These are phyloP conservation scores for Harpagifer antarcticus DNA, from an alignment of 2,797 vertebrate genomes.

Conservation along the genomic window DNA sequence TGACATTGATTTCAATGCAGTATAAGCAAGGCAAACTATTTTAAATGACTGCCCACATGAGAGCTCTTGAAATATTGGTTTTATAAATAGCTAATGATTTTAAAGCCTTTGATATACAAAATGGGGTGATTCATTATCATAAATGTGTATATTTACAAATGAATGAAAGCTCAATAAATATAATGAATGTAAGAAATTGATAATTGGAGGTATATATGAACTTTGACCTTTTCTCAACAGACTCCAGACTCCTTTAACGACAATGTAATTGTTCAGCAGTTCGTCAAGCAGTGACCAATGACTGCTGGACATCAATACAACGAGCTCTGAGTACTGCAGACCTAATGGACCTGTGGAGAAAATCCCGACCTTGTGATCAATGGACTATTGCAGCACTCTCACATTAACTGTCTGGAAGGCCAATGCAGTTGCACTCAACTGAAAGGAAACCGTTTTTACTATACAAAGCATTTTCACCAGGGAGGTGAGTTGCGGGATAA, in stretches of 20 bases:
- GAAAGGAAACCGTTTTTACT: constrained; percentile 28
- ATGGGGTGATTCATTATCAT: neutral
- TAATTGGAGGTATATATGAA: constrained; percentile 4
- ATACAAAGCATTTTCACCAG: no score
- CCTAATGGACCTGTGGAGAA: constrained; percentile 69
- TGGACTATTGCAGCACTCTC: constrained; percentile 46
- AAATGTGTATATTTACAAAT: neutral
- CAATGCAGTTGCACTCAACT: constrained; percentile 47
- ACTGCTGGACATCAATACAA: constrained; percentile 62
- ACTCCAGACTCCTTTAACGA: constrained; percentile 42
- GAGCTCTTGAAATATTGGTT: neutral
- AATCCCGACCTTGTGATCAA: constrained; percentile 55
- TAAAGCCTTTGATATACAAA: neutral
- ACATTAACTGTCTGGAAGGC: constrained; percentile 57
- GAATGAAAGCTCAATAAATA: constrained; percentile 16
- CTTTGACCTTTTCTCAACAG: neutral
- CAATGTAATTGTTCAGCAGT: constrained; percentile 44
- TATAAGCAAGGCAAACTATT: constrained; percentile 27
- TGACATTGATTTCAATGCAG: constrained; percentile 46
- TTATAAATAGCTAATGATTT: constrained; percentile 1
- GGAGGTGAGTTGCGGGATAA: neutral
- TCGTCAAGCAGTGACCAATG: constrained; percentile 41
- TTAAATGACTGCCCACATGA: neutral
- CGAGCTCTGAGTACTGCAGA: constrained; percentile 54
- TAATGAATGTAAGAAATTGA: constrained; percentile 5